Evolutionary conservation across 2,888 invertebrate species (phyloP).

Genomic region (Strigamia transsilvanica): DNA sequence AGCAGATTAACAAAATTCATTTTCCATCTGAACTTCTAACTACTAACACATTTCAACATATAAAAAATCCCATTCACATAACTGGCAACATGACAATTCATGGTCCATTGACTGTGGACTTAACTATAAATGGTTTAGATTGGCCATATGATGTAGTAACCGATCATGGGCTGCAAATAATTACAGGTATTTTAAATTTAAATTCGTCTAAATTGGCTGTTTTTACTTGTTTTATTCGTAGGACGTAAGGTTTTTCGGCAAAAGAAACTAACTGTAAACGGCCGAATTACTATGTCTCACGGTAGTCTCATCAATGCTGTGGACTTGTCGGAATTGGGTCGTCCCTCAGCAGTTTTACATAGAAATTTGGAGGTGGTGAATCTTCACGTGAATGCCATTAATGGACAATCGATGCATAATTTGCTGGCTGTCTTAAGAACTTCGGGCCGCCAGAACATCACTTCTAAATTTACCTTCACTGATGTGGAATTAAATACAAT

Average conservation of each 20-base stretch:
- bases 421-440: background rate
- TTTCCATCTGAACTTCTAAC: background rate
- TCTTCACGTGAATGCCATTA: background rate
- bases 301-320: conserved; percentile 21
- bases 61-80: background rate
- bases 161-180: background rate
- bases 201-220: background rate
- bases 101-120: background rate
- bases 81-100: background rate
- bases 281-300: background rate
- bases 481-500: conserved; percentile 36
- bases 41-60: background rate
- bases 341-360: background rate
- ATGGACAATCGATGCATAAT: conserved; percentile 13
- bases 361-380: background rate
- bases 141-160: background rate
- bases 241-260: background rate
- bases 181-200: background rate
- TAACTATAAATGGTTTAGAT: conserved; percentile 11
- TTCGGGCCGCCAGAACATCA: conserved; percentile 13
- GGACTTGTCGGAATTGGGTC: background rate
- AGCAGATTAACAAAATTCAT: background rate
- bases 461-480: background rate
- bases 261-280: background rate
- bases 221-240: background rate